phyloP scores from a whole-genome alignment of 2,888 invertebrate genomes.

The Drosophila borborema region DNA sequence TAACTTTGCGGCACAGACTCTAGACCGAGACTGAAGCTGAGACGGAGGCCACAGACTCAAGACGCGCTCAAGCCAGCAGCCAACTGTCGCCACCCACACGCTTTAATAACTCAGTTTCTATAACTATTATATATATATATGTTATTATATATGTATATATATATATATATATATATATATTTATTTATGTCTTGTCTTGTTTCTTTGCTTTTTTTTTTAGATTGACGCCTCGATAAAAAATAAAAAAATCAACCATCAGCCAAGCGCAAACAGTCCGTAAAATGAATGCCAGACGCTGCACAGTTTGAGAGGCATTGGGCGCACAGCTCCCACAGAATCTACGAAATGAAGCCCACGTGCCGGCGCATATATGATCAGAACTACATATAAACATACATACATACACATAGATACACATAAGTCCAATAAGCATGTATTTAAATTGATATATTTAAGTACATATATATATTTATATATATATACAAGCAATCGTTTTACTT shows the following conservation, averaged over 20 bases:
- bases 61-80: constrained; percentile 31
- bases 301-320: constrained; percentile 52
- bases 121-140: constrained; percentile 55
- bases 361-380: not conserved
- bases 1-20: constrained; percentile 28
- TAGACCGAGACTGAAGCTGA: constrained; percentile 39
- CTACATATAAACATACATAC: too few species aligned
- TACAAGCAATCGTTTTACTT: not conserved
- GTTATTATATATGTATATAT: constrained; percentile 47
- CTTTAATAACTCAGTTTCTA: constrained; percentile 62
- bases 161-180: constrained; percentile 48
- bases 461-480: not conserved
- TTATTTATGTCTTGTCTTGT: constrained; percentile 43
- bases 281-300: constrained; percentile 38
- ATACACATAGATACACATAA: not conserved
- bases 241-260: constrained; percentile 25
- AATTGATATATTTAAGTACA: not conserved
- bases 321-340: constrained; percentile 36
- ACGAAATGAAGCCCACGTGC: constrained; percentile 46
- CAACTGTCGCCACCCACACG: constrained; percentile 53
- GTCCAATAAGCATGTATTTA: not conserved
- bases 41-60: constrained; percentile 26
- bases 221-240: constrained; percentile 70
- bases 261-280: constrained; percentile 54
- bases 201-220: constrained; percentile 41